Base-by-base conservation (phyloP, 2,113 vertebrate genomes). In the Cinclus mexicanus region DNA sequence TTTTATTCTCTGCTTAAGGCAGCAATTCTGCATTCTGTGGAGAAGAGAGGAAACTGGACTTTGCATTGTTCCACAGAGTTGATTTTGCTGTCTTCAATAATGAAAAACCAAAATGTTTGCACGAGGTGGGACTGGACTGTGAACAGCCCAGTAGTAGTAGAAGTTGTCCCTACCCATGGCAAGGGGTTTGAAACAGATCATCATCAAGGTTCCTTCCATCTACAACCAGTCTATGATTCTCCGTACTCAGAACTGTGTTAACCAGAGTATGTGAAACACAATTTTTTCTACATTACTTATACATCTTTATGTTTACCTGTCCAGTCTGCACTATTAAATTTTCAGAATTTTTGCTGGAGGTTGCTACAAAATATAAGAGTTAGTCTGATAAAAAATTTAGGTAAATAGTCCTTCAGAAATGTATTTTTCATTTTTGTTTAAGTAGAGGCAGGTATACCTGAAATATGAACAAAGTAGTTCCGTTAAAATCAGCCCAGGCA, bases 71-170 rank as follows among this genome's bases (percentile, higher is more conserved):
- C 44, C 63, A 76, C 0, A 37, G 35, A 68, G 44, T 9, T 72
- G 33, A 17, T 49, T 71, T 89, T 80, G 14, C 10, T 49, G 53
- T 31, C 41, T 83, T 71, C 42, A 26, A 35, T 53, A 56, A 75
- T 44, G 37, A 65, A 75, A 92, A 1, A 4, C 7, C 14, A 57
- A 79, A 83, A 57, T 7, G 2, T 44, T 53, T 61, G 52, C n/a
- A 79, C 10, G 41, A 44, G 52, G 33, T 52, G 14, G 33, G 52
- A n/a, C 13, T 57, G 52, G 19, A 59, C 39, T 89, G 23, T 46
- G 68, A 59, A 37, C n/a, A 75, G 19, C 39, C 24, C 0, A 0
- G 26, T 5, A 50, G 46, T 11, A 57, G 15, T 11, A 10, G 20
- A 52, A 59, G 28, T 5, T 75, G 24, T 35, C 53, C 16, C n/a